A percentile compares a stretch with the other conserved stretches of the same genome.
phyloP scores from a whole-genome alignment of 2,113 vertebrate genomes.

The Tragelaphus strepsiceros region DNA sequence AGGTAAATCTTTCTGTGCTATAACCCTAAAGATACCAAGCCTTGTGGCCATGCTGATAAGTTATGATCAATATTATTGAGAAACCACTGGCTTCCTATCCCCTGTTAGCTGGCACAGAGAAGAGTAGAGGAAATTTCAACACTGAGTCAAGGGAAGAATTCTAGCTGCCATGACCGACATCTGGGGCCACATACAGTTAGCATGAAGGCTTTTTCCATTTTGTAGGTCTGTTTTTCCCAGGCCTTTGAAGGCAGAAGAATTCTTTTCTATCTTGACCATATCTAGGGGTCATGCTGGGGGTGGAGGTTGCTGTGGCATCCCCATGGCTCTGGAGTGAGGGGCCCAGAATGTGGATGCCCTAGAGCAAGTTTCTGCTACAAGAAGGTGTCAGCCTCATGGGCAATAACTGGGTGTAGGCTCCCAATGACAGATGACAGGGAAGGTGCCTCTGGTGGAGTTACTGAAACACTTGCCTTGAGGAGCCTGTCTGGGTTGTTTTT shows the following conservation, averaged over 20 bases:
- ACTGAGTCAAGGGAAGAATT: background rate
- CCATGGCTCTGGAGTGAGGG: background rate
- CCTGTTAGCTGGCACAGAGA: background rate
- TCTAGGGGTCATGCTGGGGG: background rate
- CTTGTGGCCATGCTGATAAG: background rate
- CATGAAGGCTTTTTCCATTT: background rate
- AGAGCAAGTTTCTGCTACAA: background rate
- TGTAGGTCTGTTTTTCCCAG: background rate
- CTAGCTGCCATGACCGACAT: background rate
- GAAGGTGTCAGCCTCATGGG: background rate
- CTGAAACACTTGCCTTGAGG: background rate
- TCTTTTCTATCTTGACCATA: background rate
- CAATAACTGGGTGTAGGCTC: background rate
- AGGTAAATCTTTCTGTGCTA: background rate
- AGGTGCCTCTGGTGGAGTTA: background rate
- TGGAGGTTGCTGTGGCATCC: background rate
- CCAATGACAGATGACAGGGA: background rate
- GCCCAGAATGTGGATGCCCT: fast-evolving
- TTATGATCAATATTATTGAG: background rate
- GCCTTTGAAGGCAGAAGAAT: background rate
- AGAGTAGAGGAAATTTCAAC: background rate
- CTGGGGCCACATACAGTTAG: background rate
- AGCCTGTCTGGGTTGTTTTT: background rate
- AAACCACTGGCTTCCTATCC: background rate
- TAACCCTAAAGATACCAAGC: background rate